A percentile compares a stretch with the other conserved stretches of the same genome.
phyloP scores from a whole-genome alignment of 2,113 vertebrate genomes.

The Chaetodon trifascialis region DNA sequence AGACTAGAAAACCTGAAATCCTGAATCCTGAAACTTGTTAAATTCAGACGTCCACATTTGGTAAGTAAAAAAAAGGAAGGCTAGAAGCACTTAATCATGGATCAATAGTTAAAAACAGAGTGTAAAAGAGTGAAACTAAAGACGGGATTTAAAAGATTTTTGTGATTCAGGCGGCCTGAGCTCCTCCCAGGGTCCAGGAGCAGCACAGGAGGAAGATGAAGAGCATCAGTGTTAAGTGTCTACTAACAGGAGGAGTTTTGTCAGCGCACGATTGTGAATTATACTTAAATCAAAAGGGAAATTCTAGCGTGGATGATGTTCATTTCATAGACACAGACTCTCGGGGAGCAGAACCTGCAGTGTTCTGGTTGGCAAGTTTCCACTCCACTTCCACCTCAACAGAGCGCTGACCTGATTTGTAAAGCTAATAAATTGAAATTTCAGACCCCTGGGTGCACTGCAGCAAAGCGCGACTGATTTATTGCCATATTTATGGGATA shows the following conservation, averaged over 20 bases:
- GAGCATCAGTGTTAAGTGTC: neutral
- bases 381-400: conserved; percentile 28
- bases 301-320: conserved; percentile 6
- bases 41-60: too few species aligned
- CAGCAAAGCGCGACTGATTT: conserved; percentile 51
- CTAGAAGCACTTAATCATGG: neutral
- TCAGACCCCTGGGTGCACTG: conserved; percentile 32
- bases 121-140: neutral
- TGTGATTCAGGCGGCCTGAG: neutral
- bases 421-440: conserved; percentile 59
- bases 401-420: conserved; percentile 50
- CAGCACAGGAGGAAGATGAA: neutral
- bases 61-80: neutral
- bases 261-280: conserved; percentile 4
- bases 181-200: neutral
- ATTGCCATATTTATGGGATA: conserved; percentile 55
- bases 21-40: too few species aligned
- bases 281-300: conserved; percentile 23
- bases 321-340: conserved; percentile 2
- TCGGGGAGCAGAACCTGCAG: conserved; percentile 23
- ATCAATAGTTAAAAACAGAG: too few species aligned
- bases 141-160: neutral
- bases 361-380: conserved; percentile 30
- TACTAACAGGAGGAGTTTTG: conserved; percentile 3
- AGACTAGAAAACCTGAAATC: too few species aligned